Conservation (phyloP, 2,888 invertebrate species). For the Furcula furcula region DNA sequence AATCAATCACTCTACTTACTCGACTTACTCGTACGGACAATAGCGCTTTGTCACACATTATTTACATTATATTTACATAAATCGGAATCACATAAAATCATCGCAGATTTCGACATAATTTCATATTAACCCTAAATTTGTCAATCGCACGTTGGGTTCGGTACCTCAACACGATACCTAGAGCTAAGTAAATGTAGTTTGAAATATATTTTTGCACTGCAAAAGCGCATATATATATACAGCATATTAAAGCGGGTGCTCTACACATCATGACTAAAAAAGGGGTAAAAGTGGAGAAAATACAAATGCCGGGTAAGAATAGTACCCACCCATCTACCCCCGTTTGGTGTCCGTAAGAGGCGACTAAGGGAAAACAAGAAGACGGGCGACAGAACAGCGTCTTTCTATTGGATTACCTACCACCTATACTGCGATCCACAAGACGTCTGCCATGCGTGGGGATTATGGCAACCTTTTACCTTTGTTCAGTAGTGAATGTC, state of each 20-base stretch:
- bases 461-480: too few relatives aligned
- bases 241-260: slow-evolving; percentile 16
- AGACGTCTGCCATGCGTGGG: too few relatives aligned
- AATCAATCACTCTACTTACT: slow-evolving; percentile 36
- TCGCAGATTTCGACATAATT: slow-evolving; percentile 30
- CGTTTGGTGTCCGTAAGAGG: too few relatives aligned
- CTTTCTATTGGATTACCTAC: too few relatives aligned
- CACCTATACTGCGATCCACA: too few relatives aligned
- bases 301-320: too few relatives aligned
- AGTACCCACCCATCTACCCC: too few relatives aligned
- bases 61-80: slow-evolving; percentile 49
- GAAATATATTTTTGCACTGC: slow-evolving; percentile 14
- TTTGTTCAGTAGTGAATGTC: too few relatives aligned
- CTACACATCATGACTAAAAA: too few relatives aligned
- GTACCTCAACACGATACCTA: slow-evolving; percentile 6
- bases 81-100: slow-evolving; percentile 26
- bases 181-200: slow-evolving; percentile 15
- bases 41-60: slow-evolving; percentile 31
- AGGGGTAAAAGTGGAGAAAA: too few relatives aligned
- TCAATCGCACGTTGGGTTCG: slow-evolving; percentile 26
- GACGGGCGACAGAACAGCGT: too few relatives aligned
- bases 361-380: too few relatives aligned
- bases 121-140: slow-evolving; percentile 18
- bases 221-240: slow-evolving; percentile 14
- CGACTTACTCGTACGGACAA: slow-evolving; percentile 31